Evolutionary conservation across 2,113 vertebrate genomes (phyloP), one percentile per base, ranked within the genome.

Genomic region (Herpailurus yagouaroundi): DNA sequence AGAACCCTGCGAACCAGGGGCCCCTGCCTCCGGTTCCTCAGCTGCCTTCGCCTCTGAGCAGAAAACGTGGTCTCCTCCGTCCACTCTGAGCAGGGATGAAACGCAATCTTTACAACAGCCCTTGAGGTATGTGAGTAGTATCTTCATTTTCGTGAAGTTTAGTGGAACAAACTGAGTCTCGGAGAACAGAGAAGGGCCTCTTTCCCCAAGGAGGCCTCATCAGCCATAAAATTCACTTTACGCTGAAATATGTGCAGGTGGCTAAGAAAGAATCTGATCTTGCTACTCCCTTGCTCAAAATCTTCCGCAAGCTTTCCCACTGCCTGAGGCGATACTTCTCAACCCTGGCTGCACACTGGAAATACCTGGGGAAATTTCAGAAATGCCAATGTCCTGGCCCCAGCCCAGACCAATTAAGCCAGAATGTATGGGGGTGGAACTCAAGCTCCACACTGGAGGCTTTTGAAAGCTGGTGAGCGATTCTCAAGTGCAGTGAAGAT

Each of bases 191-290:
- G 21, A 96, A 94, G 16, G 79, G 73, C 36, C 38, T 92, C 91
- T 80, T 84, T 90, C 66, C 85, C 81, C 48, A 91, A 55, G 73
- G 90, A 95, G 52, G 45, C 12, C 76, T 89, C 55, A 66, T 85
- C n/a, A 52, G 55, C 76, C 91, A 76, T 45, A 90, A 84, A 93
- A 94, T 74, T 79, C 76, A 89, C 93, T 94, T 95, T 50, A 23
- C 36, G 50, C 0, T 90, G 80, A 97, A 97, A 97, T 90, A 41
- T 57, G 68, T 60, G 38, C 74, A 94, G 57, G 45, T 38, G 29
- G 48, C 84, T 96, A 90, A 96, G 73, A 81, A 94, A 91, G 91
- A 95, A 60, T 94, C 88, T 92, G 76, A 89, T 95, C 85, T 95
- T 91, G 25, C 66, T 94, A 41, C 68, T 76, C 36, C 29, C 83